Percentiles rank a stretch among this genome's conserved stretches.
phyloP scores from a whole-genome alignment of 2,113 vertebrate genomes.

The Erythrolamprus reginae region DNA sequence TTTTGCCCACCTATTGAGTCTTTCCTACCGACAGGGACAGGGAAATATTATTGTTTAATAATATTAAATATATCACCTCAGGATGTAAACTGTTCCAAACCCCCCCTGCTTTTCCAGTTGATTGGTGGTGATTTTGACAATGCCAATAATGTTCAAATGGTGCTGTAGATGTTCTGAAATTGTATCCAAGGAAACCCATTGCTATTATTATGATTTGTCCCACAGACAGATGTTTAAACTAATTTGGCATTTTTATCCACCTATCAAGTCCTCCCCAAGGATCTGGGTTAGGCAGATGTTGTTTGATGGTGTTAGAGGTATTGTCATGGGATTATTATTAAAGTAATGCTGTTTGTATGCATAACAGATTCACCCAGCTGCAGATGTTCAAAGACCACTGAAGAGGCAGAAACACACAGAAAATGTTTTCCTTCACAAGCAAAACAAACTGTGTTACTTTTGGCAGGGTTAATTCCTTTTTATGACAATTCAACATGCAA shows the following conservation, averaged over 20 bases:
- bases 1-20: no score
- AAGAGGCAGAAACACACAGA: constrained; percentile 22
- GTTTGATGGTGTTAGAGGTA: background rate
- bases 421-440: constrained; percentile 28
- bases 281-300: background rate
- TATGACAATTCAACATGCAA: background rate
- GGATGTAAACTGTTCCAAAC: no score
- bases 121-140: no score
- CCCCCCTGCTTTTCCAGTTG: no score
- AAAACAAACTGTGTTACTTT: constrained; percentile 34
- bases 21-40: no score
- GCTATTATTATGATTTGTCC: background rate
- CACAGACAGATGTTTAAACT: background rate
- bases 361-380: constrained; percentile 25
- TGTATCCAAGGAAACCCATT: background rate
- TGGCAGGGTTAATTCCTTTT: background rate
- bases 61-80: no score
- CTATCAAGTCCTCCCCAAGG: background rate
- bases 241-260: background rate
- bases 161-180: no score
- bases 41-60: no score
- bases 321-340: background rate
- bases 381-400: constrained; percentile 21
- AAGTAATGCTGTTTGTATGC: constrained; percentile 17
- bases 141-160: no score